Evolutionary conservation across 2,797 vertebrate genomes (phyloP).

Genomic region (Xiphophorus birchmanni): DNA sequence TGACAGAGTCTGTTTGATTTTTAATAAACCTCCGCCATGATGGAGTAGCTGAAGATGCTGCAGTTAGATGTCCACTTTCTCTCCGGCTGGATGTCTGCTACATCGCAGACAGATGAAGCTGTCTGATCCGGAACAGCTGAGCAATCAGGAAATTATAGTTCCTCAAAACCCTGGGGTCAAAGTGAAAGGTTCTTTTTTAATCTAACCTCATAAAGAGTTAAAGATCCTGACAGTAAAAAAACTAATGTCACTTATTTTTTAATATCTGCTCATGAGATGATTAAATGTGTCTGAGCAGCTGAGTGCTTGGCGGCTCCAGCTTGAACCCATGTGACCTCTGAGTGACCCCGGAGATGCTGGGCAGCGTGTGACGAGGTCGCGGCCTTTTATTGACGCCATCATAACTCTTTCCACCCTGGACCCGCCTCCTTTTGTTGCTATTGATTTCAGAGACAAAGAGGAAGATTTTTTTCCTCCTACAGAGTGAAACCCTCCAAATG

Average conservation of each 20-base stretch:
- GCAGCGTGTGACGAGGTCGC: constrained; percentile 64
- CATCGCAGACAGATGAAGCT: constrained; percentile 34
- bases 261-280: constrained; percentile 46
- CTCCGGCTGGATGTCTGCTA: constrained; percentile 26
- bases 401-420: constrained; percentile 67
- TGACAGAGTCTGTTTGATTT: constrained; percentile 21
- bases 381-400: constrained; percentile 77
- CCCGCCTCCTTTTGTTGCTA: constrained; percentile 63
- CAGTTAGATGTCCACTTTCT: background rate
- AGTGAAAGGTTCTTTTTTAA: constrained; percentile 35
- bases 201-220: constrained; percentile 17
- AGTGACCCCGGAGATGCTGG: constrained; percentile 65
- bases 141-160: constrained; percentile 40
- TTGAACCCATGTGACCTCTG: constrained; percentile 65
- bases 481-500: constrained; percentile 27
- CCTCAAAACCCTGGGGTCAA: constrained; percentile 16
- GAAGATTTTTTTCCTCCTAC: constrained; percentile 65
- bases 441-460: constrained; percentile 72
- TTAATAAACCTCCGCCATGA: constrained; percentile 18
- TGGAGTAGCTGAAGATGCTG: constrained; percentile 25
- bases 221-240: background rate
- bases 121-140: constrained; percentile 18
- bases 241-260: constrained; percentile 15
- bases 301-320: constrained; percentile 46
- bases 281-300: constrained; percentile 60